phyloP scores from a whole-genome alignment of 2,797 vertebrate genomes.

The Aeoliscus strigatus region DNA sequence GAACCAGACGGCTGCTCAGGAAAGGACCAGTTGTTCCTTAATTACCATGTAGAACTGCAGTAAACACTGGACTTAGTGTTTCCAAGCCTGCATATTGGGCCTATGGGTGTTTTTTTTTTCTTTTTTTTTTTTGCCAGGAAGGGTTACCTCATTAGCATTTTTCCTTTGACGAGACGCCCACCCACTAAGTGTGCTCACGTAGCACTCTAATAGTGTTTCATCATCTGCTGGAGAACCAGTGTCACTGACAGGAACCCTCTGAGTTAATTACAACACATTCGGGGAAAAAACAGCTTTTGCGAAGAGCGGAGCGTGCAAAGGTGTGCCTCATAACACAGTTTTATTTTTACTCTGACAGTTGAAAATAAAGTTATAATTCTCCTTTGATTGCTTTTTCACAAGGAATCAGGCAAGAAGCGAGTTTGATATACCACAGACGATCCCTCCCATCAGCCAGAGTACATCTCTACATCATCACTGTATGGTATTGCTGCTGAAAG shows the following conservation, averaged over 20 bases:
- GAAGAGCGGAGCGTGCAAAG: slow-evolving; percentile 18
- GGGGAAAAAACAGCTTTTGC: slow-evolving; percentile 17
- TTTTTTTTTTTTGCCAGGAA: slow-evolving; percentile 40
- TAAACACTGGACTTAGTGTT: slow-evolving; percentile 67
- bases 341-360: neutral
- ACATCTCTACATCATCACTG: neutral
- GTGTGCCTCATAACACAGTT: slow-evolving; percentile 14
- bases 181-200: slow-evolving; percentile 57
- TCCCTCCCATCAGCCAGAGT: neutral
- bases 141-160: slow-evolving; percentile 66
- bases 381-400: neutral
- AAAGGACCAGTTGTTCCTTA: slow-evolving; percentile 60
- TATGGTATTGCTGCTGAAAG: slow-evolving; percentile 1
- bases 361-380: neutral
- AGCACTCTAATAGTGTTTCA: slow-evolving; percentile 58
- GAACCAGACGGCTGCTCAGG: slow-evolving; percentile 57
- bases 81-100: slow-evolving; percentile 48
- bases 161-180: slow-evolving; percentile 66
- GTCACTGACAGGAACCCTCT: slow-evolving; percentile 56
- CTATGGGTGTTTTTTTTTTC: no score
- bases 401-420: neutral
- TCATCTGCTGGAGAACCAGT: slow-evolving; percentile 56
- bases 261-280: slow-evolving; percentile 46
- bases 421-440: neutral
- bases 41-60: slow-evolving; percentile 53